These are phyloP conservation scores for Actenoides lindsayi DNA, from an alignment of 2,113 vertebrate species.

Conservation along the genomic window DNA sequence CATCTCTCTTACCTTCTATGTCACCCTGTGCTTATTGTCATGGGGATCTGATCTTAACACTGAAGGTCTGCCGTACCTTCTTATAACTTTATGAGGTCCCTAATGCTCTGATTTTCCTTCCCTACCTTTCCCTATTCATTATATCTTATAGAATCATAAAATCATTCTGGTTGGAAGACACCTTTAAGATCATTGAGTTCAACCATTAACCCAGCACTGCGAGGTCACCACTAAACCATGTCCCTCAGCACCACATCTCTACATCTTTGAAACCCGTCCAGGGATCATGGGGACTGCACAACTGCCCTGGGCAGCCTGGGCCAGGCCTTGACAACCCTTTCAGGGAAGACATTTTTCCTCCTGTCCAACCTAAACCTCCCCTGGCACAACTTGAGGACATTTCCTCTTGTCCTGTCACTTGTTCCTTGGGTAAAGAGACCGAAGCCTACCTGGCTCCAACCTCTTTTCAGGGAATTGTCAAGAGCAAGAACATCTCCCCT, in stretches of 20 bases:
- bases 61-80: background rate
- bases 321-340: background rate
- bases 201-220: background rate
- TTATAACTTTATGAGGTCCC: background rate
- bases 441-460: background rate
- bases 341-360: background rate
- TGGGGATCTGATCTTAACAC: background rate
- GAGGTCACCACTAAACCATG: background rate
- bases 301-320: background rate
- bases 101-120: background rate
- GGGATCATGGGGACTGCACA: background rate
- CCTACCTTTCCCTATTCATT: background rate
- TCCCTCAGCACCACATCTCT: background rate
- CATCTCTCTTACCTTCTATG: background rate
- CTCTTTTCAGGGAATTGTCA: background rate
- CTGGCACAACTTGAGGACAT: background rate
- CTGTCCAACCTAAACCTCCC: background rate
- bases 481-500: background rate
- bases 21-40: background rate
- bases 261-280: background rate
- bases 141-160: background rate
- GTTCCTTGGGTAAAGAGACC: background rate
- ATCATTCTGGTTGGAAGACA: background rate
- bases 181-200: background rate
- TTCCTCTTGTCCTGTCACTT: background rate